Base-by-base conservation (phyloP, 2,888 invertebrate species). In the Watsonalla binaria region DNA sequence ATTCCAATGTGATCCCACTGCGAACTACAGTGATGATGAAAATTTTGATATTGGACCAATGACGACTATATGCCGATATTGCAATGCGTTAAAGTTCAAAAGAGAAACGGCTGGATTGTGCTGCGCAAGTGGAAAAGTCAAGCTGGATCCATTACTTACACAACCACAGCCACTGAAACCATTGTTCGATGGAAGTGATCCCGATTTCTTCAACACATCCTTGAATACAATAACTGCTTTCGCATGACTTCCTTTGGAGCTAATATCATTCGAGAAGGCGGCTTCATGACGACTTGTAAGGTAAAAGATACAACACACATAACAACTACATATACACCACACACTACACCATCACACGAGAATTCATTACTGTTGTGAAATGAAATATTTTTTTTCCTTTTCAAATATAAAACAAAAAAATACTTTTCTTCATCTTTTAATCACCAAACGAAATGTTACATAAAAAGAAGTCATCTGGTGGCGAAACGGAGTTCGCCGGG, bases 21-120 rank as follows among this genome's bases (percentile, higher is more conserved):
- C 35, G 35, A 35, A 35, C 35, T 35, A 7, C 35, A 68, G 64
- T 63, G 59, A 63, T 63, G 65, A 71, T 63, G 56, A 66, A 65
- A 66, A 63, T 60, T 66, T 70, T 59, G 64, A 56, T 60, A 70
- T 74, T 66, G 68, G 68, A 59, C 54, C 55, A 65, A 72, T 78
- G 74, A 66, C 64, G 61, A 62, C 55, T 54, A 57, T 74, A 61
- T 76, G 77, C 60, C 52, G 47, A 67, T 66, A 72, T 74, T 76
- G 76, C 61, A 68, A 69, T 58, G 72, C 76, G 55, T 66, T 75
- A 51, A 77, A 76, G 60, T 78, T 35, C 35, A 70, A 65, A 64
- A 68, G 67, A 59, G 78, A 83, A 76, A 59, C 76, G 49, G 62
- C 68, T 63, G 82, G 77, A 63, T 72, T 82, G 68, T 83, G 78